Evolutionary conservation across 1,140 invertebrate species (phyloP).

Genomic region (Elysia chlorotica): DNA sequence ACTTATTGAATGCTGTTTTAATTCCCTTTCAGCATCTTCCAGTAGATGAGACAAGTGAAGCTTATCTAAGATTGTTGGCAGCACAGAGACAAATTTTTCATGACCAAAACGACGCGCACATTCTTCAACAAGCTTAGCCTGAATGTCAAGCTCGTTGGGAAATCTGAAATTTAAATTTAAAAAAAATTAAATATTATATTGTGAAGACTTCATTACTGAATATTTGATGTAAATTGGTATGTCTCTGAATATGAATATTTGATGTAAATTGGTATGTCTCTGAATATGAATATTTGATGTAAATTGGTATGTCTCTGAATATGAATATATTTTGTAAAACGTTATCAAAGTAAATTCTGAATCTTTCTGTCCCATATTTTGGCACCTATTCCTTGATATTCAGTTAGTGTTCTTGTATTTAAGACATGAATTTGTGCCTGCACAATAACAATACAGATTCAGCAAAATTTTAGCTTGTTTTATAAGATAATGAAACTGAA

Average conservation of each 20-base stretch:
- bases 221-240: too few species aligned
- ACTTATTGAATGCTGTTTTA: background rate
- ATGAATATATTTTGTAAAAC: background rate
- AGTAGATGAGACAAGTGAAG: background rate
- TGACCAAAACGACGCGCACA: background rate
- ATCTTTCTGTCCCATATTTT: too few species aligned
- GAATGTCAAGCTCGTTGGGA: background rate
- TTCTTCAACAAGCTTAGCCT: slow-evolving; percentile 6
- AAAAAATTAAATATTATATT: background rate
- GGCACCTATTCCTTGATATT: too few species aligned
- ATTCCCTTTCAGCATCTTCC: background rate
- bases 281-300: background rate
- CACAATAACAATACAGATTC: background rate
- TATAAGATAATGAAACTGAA: too few species aligned
- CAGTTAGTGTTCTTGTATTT: background rate
- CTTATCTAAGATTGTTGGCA: background rate
- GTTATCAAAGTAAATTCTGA: background rate
- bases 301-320: background rate
- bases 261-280: background rate
- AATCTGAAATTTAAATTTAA: background rate
- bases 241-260: too few species aligned
- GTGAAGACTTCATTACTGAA: background rate
- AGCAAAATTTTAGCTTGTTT: background rate
- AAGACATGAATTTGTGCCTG: background rate
- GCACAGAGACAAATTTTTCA: background rate